Evolutionary conservation across 2,797 vertebrate species (phyloP), one percentile per base, ranked within the genome.

Genomic region (Peromyscus aztecus): DNA sequence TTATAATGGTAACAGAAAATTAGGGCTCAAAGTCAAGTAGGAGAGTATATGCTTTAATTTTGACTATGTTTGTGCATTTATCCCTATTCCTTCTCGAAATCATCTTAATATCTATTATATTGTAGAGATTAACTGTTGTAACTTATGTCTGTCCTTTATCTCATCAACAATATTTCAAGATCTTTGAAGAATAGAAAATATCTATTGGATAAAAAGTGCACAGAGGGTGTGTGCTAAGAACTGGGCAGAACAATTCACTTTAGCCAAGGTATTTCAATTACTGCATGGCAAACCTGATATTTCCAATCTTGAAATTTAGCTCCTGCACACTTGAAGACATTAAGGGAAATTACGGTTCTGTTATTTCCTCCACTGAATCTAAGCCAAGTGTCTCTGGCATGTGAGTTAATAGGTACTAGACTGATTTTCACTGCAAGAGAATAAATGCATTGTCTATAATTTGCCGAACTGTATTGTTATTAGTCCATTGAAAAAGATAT

Each of bases 401-500:
- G 71, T 77, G 31, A n/a, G 85, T 91, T 89, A 91, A 95, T 52
- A 78, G 34, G 27, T 90, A 59, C 43, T 57, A 24, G 21, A 82
- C 12, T 34, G 4, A 65, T 91, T 57, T 92, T 80, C 27, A 83
- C 55, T 81, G 1, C 78, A 77, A 81, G 31, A 95, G 27, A 96
- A 34, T 73, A 95, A 92, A 92, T 80, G 49, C 5, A 87, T 83
- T 89, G 29, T 81, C 37, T 94, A 23, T 76, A 57, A 63, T 96
- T 86, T 95, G 61, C 37, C 94, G 69, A 65, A 82, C 87, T 31
- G 59, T 43, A n/a, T 84, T 49, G 83, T 94, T 84, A 92, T 84
- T 65, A 94, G 13, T 78, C 21, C 29, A 57, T 94, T 86, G 75
- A 94, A 94, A 97, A 94, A 23, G 37, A 89, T 4, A 96, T 31